Conservation (phyloP, 2,888 invertebrate species). For the Zaprionus lineosus region DNA sequence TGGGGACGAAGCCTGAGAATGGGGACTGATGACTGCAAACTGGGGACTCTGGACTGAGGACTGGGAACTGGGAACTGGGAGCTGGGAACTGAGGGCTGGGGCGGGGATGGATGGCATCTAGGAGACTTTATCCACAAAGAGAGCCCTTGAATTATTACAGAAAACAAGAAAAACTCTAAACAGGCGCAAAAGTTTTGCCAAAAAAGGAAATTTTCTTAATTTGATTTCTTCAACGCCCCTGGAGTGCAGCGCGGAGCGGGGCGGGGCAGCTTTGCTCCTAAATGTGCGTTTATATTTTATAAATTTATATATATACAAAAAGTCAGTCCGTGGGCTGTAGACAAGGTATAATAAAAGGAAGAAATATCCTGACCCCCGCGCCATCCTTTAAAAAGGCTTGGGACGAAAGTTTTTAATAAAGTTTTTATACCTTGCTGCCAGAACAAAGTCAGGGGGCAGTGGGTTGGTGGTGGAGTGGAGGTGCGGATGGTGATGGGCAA, state of each 20-base stretch:
- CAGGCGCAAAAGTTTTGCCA: constrained; percentile 61
- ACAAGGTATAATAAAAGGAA: constrained; percentile 46
- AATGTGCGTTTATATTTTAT: constrained; percentile 68
- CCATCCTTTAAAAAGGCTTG: constrained; percentile 73
- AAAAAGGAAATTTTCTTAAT: constrained; percentile 74
- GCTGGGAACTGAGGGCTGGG: too few species aligned
- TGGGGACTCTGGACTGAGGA: too few species aligned
- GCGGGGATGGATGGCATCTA: too few species aligned
- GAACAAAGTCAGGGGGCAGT: constrained; percentile 19
- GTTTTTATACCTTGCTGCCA: constrained; percentile 63
- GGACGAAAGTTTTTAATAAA: constrained; percentile 75
- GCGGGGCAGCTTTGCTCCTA: too few species aligned
- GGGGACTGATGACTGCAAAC: not conserved
- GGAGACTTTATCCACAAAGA: constrained; percentile 9
- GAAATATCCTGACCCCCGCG: constrained; percentile 2
- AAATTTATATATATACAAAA: constrained; percentile 38
- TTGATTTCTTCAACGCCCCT: constrained; percentile 74
- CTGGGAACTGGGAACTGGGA: too few species aligned
- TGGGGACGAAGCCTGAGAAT: too few species aligned
- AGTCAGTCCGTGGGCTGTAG: constrained; percentile 27
- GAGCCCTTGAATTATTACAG: constrained; percentile 60
- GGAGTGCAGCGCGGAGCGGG: constrained; percentile 62
- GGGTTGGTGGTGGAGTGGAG: too few species aligned
- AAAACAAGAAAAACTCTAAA: constrained; percentile 56
- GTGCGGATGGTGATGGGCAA: too few species aligned